Evolutionary conservation across 2,113 vertebrate genomes (phyloP).

Genomic region (Dipodomys spectabilis): DNA sequence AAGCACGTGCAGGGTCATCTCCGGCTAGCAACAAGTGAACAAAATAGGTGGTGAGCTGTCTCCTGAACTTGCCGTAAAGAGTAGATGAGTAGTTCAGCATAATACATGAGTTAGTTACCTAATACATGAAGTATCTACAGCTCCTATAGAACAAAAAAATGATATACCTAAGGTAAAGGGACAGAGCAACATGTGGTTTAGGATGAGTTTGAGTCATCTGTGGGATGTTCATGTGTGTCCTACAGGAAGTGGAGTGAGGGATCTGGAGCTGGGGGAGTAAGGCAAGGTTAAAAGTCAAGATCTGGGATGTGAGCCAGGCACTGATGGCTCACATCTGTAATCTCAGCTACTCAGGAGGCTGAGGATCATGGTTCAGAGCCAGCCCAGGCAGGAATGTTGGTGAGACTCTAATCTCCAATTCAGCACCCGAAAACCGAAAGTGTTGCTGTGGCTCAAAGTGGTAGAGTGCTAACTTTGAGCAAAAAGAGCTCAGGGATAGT

Average conservation of each 20-base stretch:
- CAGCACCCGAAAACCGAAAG: too few relatives aligned
- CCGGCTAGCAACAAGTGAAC: not conserved
- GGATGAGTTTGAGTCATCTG: not conserved
- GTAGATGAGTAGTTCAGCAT: not conserved
- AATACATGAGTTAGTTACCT: not conserved
- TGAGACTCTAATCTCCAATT: too few relatives aligned
- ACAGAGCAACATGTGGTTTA: not conserved
- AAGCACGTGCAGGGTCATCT: not conserved
- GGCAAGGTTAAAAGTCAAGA: not conserved
- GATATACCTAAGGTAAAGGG: not conserved
- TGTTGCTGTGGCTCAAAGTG: too few relatives aligned
- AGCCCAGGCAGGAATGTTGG: too few relatives aligned
- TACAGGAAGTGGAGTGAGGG: not conserved
- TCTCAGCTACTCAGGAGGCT: not conserved
- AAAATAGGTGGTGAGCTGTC: not conserved
- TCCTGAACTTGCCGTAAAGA: not conserved
- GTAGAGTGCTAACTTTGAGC: too few relatives aligned
- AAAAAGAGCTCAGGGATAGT: too few relatives aligned
- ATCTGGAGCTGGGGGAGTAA: not conserved
- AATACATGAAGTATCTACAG: too few relatives aligned
- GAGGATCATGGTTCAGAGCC: too few relatives aligned
- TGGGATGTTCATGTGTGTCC: not conserved
- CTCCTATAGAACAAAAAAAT: not conserved
- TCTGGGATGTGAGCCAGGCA: not conserved
- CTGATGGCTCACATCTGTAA: too few relatives aligned